Evolutionary conservation across 2,113 vertebrate species (phyloP).

Genomic region (Tricholaema leucomelas): DNA sequence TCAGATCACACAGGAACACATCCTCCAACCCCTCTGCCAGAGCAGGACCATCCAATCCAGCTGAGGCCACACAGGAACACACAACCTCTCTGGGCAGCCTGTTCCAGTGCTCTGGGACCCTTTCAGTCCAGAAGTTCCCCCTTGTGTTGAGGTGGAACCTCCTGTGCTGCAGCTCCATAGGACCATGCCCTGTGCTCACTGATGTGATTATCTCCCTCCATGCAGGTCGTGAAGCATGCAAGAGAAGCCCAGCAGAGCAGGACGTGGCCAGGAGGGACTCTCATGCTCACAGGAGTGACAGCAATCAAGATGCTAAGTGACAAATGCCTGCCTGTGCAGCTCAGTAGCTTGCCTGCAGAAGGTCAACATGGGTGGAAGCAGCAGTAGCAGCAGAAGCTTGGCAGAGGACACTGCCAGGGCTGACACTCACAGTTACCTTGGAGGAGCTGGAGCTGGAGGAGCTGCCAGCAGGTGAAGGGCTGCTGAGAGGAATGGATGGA

Average conservation of each 20-base stretch:
- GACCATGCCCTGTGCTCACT: fast-evolving
- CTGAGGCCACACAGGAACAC: too few species aligned
- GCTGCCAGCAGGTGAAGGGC: background rate
- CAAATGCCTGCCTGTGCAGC: background rate
- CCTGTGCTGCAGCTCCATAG: too few species aligned
- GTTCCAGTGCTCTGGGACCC: too few species aligned
- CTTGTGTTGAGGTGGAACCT: too few species aligned
- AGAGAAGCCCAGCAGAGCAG: background rate
- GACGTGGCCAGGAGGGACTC: background rate
- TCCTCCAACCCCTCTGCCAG: too few species aligned
- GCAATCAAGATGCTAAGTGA: slow-evolving; percentile 26
- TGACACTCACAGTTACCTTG: fast-evolving
- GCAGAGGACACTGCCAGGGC: background rate
- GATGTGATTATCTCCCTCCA: background rate
- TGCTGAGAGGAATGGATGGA: background rate
- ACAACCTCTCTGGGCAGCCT: too few species aligned
- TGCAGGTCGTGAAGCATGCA: background rate
- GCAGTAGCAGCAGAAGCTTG: slow-evolving; percentile 16
- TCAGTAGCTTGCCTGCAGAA: background rate
- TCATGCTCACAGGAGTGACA: slow-evolving; percentile 1
- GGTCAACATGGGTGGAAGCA: background rate
- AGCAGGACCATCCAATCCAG: too few species aligned
- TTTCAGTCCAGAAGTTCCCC: too few species aligned
- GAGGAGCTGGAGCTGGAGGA: background rate
- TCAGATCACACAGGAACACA: too few species aligned